phyloP scores from a whole-genome alignment of 2,888 invertebrate genomes.

The Herminia tarsipennalis region DNA sequence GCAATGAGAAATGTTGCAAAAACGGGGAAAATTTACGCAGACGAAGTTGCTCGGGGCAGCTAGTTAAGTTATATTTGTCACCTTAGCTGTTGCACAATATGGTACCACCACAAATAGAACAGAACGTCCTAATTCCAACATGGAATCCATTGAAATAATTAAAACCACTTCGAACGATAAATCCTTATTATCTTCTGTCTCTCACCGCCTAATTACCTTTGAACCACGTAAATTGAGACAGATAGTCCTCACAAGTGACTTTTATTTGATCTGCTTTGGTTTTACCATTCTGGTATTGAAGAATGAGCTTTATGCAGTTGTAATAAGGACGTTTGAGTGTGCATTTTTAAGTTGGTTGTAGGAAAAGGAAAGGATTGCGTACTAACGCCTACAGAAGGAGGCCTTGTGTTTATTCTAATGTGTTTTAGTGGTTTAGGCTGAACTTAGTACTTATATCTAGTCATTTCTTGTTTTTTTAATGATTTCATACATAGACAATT shows the following conservation, averaged over 20 bases:
- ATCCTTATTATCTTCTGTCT: conserved; percentile 1
- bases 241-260: conserved; percentile 12
- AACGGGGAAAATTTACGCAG: too few relatives aligned
- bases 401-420: conserved; percentile 12
- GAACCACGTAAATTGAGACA: conserved; percentile 22
- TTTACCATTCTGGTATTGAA: not conserved
- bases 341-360: conserved; percentile 2
- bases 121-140: not conserved
- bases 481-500: too few relatives aligned
- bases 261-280: conserved; percentile 1
- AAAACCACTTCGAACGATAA: not conserved
- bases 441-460: too few relatives aligned
- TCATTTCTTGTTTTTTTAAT: too few relatives aligned
- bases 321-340: not conserved
- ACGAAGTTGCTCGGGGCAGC: too few relatives aligned
- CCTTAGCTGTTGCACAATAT: too few relatives aligned
- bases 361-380: conserved; percentile 18
- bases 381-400: conserved; percentile 14
- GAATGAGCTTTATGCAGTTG: not conserved
- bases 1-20: too few relatives aligned
- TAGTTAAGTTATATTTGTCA: too few relatives aligned
- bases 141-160: not conserved
- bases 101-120: too few relatives aligned
- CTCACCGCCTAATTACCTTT: not conserved
- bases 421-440: too few relatives aligned